Base-by-base conservation (phyloP, 2,888 invertebrate genomes). In the Zygogramma bicolorata region DNA sequence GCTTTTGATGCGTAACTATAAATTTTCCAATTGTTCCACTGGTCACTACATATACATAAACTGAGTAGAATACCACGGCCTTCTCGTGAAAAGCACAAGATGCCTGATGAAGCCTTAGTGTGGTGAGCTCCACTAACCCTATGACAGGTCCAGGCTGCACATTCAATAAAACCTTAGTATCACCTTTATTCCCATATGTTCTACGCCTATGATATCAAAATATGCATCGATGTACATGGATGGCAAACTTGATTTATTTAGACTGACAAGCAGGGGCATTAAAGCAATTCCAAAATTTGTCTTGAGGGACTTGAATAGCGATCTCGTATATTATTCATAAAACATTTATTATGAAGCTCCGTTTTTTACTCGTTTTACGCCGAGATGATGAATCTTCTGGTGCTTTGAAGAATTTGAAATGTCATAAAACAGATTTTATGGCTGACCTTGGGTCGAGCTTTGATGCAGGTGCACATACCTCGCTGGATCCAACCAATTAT, bases 211-310 rank as follows among this genome's bases (percentile, higher is more conserved):
- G 63, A 42, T 59, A 46, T 62, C 71, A 40, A 83, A 84, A 84
- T 85, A 83, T 85, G 74, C 73, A 76, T 76, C 75, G 74, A 75
- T 76, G 61, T 73, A 59, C 65, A 71, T 70, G 70, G 68, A 70
- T 62, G 74, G 58, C 71, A 70, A 62, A 66, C 65, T 71, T 78
- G 78, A 77, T 78, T 78, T 78, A 78, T 78, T 71, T 66, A 73
- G 74, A 75, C 75, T 73, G 75, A 75, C 75, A 75, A 73, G 75
- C 57, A 68, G 74, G 63, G 58, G 68, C 68, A 76, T 74, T 76
- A 71, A 75, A 53, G 68, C 71, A 71, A 72, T 74, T 72, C 71
- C 68, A 71, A 76, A 76, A 76, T 73, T 74, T 74, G 74, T 74
- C 74, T 74, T 38, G 62, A 62, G 76, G 74, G 73, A 68, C 25